Conservation (phyloP, 1,140 invertebrate species). For the Plodia interpunctella region DNA sequence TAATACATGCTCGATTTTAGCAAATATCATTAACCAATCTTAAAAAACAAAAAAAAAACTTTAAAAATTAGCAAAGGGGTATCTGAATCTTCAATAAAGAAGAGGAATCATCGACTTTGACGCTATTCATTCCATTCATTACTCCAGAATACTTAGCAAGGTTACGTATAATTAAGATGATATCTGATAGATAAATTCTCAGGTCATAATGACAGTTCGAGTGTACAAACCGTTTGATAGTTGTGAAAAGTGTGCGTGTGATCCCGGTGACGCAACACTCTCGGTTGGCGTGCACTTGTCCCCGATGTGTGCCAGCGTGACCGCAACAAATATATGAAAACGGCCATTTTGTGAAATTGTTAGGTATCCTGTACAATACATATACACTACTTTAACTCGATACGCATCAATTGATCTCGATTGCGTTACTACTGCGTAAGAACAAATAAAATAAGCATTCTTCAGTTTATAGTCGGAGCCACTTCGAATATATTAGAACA, state of each 20-base stretch:
- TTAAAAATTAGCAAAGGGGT: too few species aligned
- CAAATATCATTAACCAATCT: too few species aligned
- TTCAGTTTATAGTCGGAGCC: not conserved
- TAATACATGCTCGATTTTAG: too few species aligned
- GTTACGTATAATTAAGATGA: too few species aligned
- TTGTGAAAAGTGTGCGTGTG: slow-evolving; percentile 60
- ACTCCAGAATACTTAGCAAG: too few species aligned
- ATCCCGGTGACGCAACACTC: slow-evolving; percentile 63
- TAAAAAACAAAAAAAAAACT: too few species aligned
- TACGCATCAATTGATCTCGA: slow-evolving; percentile 27
- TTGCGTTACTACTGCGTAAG: slow-evolving; percentile 11
- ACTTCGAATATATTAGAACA: not conserved
- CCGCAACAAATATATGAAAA: slow-evolving; percentile 67
- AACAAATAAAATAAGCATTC: slow-evolving; percentile 4
- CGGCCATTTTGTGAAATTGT: slow-evolving; percentile 38
- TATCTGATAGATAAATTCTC: too few species aligned
- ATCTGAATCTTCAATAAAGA: too few species aligned
- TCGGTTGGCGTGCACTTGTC: slow-evolving; percentile 72
- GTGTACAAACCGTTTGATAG: slow-evolving; percentile 24
- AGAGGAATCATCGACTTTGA: too few species aligned
- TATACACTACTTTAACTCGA: slow-evolving; percentile 18
- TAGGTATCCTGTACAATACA: slow-evolving; percentile 21
- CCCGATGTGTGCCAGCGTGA: slow-evolving; percentile 67
- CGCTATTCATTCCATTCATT: too few species aligned
- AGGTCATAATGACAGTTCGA: too few species aligned